Percentiles rank a stretch among this genome's conserved stretches.
Evolutionary conservation across 2,888 invertebrate genomes (phyloP).

Genomic region (Carabus problematicus): DNA sequence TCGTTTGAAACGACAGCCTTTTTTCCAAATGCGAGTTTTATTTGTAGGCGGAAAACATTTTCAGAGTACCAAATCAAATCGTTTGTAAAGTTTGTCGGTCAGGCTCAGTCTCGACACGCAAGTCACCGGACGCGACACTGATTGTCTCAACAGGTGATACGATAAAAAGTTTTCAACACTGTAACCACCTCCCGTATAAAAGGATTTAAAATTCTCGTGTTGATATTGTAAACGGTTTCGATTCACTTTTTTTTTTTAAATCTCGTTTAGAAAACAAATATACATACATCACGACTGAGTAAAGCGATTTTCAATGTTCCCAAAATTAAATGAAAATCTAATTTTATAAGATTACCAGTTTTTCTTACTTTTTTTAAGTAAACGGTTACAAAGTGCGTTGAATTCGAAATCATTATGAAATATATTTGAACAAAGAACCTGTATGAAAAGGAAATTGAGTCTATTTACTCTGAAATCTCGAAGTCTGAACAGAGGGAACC

Average conservation of each 20-base stretch:
- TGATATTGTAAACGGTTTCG: background rate
- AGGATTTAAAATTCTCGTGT: background rate
- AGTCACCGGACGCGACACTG: slow-evolving; percentile 7
- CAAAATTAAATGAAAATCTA: slow-evolving; percentile 19
- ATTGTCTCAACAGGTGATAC: slow-evolving; percentile 39
- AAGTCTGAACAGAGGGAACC: no score
- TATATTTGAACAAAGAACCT: slow-evolving; percentile 4
- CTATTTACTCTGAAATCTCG: no score
- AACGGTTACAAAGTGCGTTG: slow-evolving; percentile 18
- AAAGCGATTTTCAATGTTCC: background rate
- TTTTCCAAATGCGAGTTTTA: slow-evolving; percentile 29
- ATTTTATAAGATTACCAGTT: slow-evolving; percentile 29
- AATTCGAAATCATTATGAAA: slow-evolving; percentile 11
- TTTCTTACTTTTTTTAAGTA: slow-evolving; percentile 12
- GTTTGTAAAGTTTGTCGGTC: slow-evolving; percentile 38
- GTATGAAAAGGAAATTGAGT: slow-evolving; percentile 1
- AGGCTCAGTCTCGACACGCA: slow-evolving; percentile 11
- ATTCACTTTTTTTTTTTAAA: slow-evolving; percentile 1
- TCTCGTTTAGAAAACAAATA: background rate
- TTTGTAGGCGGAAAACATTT: slow-evolving; percentile 25
- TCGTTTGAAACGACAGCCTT: no score
- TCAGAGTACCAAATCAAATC: slow-evolving; percentile 33
- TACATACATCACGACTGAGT: background rate
- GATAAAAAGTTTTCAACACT: slow-evolving; percentile 33
- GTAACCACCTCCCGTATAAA: background rate